Conservation (phyloP, 2,797 vertebrate genomes). For the Coregonus ussuriensis region DNA sequence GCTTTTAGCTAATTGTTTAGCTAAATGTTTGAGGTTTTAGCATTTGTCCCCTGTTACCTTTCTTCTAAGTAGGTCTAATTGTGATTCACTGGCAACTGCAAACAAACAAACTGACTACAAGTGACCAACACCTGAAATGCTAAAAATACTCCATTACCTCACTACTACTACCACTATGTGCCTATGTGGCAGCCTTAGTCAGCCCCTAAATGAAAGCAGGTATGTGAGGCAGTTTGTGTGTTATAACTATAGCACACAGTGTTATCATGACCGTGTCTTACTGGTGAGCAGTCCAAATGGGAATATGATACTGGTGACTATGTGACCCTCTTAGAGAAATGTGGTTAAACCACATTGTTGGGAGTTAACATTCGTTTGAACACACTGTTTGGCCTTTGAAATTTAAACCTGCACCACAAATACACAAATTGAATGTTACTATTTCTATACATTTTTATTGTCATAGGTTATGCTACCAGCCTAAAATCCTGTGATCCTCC, state of each 20-base stretch:
- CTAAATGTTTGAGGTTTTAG: not conserved
- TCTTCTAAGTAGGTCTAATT: no score
- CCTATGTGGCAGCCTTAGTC: not conserved
- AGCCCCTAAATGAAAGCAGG: conserved; percentile 1
- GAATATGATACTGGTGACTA: conserved; percentile 13
- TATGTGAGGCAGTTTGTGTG: not conserved
- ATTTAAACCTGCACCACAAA: not conserved
- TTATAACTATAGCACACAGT: conserved; percentile 23
- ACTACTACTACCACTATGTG: not conserved
- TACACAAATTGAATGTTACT: not conserved
- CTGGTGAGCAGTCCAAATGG: conserved; percentile 2
- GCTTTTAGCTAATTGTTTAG: not conserved
- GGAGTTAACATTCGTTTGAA: not conserved
- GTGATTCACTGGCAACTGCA: not conserved
- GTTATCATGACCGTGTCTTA: conserved; percentile 22
- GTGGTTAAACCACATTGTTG: conserved; percentile 10
- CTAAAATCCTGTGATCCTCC: not conserved
- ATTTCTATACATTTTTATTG: not conserved
- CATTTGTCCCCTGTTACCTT: not conserved
- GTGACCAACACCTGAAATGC: no score
- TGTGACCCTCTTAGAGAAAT: conserved; percentile 13
- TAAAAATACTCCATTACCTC: not conserved
- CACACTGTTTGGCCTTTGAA: no score
- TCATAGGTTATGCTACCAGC: not conserved
- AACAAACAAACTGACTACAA: no score